Conservation (phyloP, 1,140 invertebrate genomes). For the Drosophila albomicans region DNA sequence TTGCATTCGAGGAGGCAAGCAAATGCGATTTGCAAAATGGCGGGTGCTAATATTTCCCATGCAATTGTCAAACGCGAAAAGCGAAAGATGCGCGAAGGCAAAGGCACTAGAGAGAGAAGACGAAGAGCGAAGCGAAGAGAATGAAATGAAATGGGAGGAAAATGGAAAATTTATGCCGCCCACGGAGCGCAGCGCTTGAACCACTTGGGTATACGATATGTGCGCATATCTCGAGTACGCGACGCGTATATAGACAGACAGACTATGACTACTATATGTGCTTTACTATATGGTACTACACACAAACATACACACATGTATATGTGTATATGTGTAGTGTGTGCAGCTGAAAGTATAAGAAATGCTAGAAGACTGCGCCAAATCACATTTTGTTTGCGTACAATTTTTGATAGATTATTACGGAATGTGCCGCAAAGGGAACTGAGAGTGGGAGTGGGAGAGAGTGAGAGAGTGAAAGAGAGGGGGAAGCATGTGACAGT, state of each 20-base stretch:
- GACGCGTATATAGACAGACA: too few species aligned
- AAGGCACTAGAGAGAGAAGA: too few species aligned
- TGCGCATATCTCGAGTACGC: too few species aligned
- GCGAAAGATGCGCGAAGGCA: slow-evolving; percentile 30
- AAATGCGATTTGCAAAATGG: slow-evolving; percentile 45
- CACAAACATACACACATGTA: background rate
- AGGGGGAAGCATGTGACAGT: slow-evolving; percentile 56
- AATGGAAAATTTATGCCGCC: slow-evolving; percentile 65
- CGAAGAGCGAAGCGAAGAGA: too few species aligned
- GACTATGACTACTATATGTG: too few species aligned
- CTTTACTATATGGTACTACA: too few species aligned
- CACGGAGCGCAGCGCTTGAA: slow-evolving; percentile 22
- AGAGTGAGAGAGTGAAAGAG: background rate
- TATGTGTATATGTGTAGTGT: background rate
- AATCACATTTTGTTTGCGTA: slow-evolving; percentile 80
- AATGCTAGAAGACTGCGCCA: slow-evolving; percentile 44
- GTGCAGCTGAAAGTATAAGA: background rate
- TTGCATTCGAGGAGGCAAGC: slow-evolving; percentile 58
- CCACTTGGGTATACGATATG: slow-evolving; percentile 15
- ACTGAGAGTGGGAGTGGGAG: background rate
- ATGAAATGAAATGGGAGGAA: slow-evolving; percentile 17
- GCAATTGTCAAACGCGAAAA: slow-evolving; percentile 70
- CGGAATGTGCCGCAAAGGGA: slow-evolving; percentile 60
- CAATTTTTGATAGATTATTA: slow-evolving; percentile 83
- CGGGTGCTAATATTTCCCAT: slow-evolving; percentile 51